These are phyloP conservation scores for Bujurquina vittata DNA, from an alignment of 2,113 vertebrate species.

Conservation along the genomic window DNA sequence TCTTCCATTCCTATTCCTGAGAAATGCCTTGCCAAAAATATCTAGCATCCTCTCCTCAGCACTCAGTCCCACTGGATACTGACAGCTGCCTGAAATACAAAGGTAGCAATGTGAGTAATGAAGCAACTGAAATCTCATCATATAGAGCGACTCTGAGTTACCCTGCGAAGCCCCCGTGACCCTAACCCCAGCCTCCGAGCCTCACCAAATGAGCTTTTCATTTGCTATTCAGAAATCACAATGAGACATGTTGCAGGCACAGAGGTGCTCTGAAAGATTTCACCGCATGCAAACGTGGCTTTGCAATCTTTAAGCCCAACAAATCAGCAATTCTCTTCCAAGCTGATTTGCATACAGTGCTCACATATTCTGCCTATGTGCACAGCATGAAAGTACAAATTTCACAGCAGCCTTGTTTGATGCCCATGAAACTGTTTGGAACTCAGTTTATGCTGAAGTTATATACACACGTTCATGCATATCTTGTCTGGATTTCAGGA, in stretches of 20 bases:
- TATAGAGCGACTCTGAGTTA: slow-evolving; percentile 51
- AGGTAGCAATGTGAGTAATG: slow-evolving; percentile 56
- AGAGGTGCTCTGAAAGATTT: slow-evolving; percentile 51
- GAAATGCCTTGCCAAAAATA: slow-evolving; percentile 34
- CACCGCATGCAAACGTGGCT: slow-evolving; percentile 61
- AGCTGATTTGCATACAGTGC: slow-evolving; percentile 50
- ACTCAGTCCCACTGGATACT: slow-evolving; percentile 39
- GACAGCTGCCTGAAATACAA: slow-evolving; percentile 64
- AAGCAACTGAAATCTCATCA: slow-evolving; percentile 68
- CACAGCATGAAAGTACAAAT: slow-evolving; percentile 14
- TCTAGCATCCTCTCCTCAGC: slow-evolving; percentile 10
- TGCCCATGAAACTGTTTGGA: slow-evolving; percentile 28
- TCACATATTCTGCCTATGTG: slow-evolving; percentile 30
- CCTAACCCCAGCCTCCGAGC: slow-evolving; percentile 41
- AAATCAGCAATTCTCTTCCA: slow-evolving; percentile 48
- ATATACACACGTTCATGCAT: slow-evolving; percentile 7
- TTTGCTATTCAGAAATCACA: slow-evolving; percentile 64
- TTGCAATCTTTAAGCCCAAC: slow-evolving; percentile 38
- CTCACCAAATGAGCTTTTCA: slow-evolving; percentile 70
- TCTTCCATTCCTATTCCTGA: slow-evolving; percentile 18
- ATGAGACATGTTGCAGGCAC: slow-evolving; percentile 45
- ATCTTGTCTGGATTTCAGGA: slow-evolving; percentile 3
- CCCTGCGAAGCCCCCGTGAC: slow-evolving; percentile 41
- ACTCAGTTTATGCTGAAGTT: slow-evolving; percentile 6
- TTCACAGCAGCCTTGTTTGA: slow-evolving; percentile 34